Base-by-base conservation (phyloP, 2,113 vertebrate species). In the Sula dactylatra region DNA sequence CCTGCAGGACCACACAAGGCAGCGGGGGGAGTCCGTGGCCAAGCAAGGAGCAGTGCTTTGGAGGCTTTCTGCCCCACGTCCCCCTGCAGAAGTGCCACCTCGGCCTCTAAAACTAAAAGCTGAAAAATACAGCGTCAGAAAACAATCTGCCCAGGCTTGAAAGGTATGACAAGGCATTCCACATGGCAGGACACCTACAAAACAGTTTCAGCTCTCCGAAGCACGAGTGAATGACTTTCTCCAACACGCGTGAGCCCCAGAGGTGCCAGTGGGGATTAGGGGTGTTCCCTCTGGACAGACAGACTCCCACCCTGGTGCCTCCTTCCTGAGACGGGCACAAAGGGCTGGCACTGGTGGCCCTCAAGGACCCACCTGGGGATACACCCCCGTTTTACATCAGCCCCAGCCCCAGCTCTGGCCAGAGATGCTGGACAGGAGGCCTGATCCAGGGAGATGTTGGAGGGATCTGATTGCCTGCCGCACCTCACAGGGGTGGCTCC, bases 11-110 rank as follows among this genome's bases (percentile, higher is more conserved):
- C 25, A 13, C 1, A 3, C 29, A 31, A 59, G 27, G 50, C 2
- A 10, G 24, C 0, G 12, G 34, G 29, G 17, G 3, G 2, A 42
- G 7, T 11, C 44, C 2, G 1, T 18, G 36, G 66, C 38, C 36
- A 67, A 72, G 62, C 32, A 74, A 59, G 31, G 4, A 89, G 40
- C 21, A n/a, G 40, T 14, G 50, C 29, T 77, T 32, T 36, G 25
- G 45, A 56, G 47, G 22, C 20, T 78, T 88, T 83, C 64, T 2
- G n/a, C 4, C 1, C 22, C 34, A 50, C 1, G 1, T 8, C 62
- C 34, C 27, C 27, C 54, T 70, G 40, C 56, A 36, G 40, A 7
- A 76, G 9, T 31, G 6, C 9, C 38, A 67, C 36, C 18, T 52
- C 2, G 1, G 25, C 34, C 25, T 29, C 71, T 45, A 20, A 55